Conservation (phyloP, 2,888 invertebrate genomes). For the Stenoptilia bipunctidactyla region DNA sequence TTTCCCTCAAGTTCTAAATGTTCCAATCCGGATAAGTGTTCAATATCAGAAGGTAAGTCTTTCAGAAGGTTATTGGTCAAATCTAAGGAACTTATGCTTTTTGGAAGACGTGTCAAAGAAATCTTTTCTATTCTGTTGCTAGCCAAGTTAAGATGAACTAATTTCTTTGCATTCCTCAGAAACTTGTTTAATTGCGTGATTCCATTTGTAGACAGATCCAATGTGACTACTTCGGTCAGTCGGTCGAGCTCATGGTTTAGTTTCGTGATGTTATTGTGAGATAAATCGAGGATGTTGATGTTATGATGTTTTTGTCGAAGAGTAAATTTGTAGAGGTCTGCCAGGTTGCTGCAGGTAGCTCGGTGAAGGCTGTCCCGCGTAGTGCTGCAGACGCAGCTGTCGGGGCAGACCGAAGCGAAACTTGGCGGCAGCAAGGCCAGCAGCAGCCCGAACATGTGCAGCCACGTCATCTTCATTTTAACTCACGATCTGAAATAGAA, state of each 20-base stretch:
- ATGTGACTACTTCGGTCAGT: slow-evolving; percentile 71
- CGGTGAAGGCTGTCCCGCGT: slow-evolving; percentile 79
- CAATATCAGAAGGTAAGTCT: slow-evolving; percentile 72
- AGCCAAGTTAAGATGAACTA: slow-evolving; percentile 71
- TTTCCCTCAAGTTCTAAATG: slow-evolving; percentile 77
- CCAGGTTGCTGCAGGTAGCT: slow-evolving; percentile 75
- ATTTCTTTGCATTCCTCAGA: slow-evolving; percentile 68
- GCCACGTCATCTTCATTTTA: slow-evolving; percentile 41
- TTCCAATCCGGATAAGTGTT: slow-evolving; percentile 66
- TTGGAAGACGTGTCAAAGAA: slow-evolving; percentile 65
- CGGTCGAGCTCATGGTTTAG: slow-evolving; percentile 68
- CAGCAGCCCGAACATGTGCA: slow-evolving; percentile 33
- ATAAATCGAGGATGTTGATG: slow-evolving; percentile 73
- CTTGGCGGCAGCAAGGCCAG: slow-evolving; percentile 36
- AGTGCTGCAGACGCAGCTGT: slow-evolving; percentile 67
- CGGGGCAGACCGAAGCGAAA: slow-evolving; percentile 57
- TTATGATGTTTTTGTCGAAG: slow-evolving; percentile 62
- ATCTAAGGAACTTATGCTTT: slow-evolving; percentile 73
- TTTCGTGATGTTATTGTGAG: slow-evolving; percentile 73
- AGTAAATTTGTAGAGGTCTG: slow-evolving; percentile 79
- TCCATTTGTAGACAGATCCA: slow-evolving; percentile 75
- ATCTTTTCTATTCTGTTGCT: slow-evolving; percentile 71
- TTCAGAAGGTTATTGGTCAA: slow-evolving; percentile 73
- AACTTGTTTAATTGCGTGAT: slow-evolving; percentile 71
- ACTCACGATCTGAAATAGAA: slow-evolving; percentile 50